Conservation (phyloP, 2,888 invertebrate genomes). For the Pyrrhosoma nymphula region DNA sequence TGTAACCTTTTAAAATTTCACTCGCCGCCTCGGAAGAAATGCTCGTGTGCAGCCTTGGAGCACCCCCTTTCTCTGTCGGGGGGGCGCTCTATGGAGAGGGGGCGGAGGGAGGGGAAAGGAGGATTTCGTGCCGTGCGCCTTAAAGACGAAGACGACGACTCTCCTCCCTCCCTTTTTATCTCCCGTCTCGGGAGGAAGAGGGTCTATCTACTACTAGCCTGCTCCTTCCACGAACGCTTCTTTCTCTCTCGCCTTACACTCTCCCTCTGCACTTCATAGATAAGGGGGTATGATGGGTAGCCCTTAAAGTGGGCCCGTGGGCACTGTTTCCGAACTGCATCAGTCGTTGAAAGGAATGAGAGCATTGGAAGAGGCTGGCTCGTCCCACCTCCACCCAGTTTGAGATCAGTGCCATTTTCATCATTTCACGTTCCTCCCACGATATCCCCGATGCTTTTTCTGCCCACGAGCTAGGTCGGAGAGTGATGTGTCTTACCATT, state of each 20-base stretch:
- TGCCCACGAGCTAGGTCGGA: too few species aligned
- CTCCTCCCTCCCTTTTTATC: not conserved
- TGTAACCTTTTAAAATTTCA: slow-evolving; percentile 53
- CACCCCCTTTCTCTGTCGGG: not conserved
- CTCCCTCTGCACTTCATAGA: not conserved
- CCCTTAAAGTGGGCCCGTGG: not conserved
- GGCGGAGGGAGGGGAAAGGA: too few species aligned
- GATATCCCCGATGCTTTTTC: too few species aligned
- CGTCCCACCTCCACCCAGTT: too few species aligned
- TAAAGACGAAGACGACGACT: not conserved
- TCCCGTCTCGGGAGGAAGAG: not conserved
- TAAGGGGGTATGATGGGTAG: not conserved
- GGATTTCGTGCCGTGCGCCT: not conserved
- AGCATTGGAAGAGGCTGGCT: too few species aligned
- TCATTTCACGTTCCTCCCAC: too few species aligned
- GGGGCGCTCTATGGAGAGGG: too few species aligned
- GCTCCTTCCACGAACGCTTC: not conserved
- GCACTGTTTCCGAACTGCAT: not conserved
- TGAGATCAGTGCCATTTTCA: too few species aligned
- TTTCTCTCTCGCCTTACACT: not conserved
- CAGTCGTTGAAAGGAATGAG: not conserved
- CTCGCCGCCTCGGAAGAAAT: slow-evolving; percentile 36
- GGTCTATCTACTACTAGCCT: not conserved
- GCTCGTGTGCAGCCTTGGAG: slow-evolving; percentile 22
- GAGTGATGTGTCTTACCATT: too few species aligned